Base-by-base conservation (phyloP, 2,113 vertebrate genomes). In the Xyrauchen texanus region DNA sequence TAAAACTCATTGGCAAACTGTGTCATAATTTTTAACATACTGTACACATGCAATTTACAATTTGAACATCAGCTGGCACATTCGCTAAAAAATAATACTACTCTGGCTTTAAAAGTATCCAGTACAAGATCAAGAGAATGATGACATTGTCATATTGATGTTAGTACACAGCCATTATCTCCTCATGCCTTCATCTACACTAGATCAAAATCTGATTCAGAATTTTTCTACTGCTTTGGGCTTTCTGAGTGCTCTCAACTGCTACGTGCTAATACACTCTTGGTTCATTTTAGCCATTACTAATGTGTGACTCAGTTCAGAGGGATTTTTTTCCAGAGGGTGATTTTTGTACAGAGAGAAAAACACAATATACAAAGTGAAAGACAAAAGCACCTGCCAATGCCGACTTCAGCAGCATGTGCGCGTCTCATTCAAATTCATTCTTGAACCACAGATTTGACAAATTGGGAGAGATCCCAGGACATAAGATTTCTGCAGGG, bases 1-100 rank as follows among this genome's bases (percentile, higher is more conserved):
- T 81, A 68, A 74, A 46, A 74, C 45, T 10, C 15, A 55, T 45
- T 57, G n/a, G 4, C n/a, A 72, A 72, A 60, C 44, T 21, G 4
- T 73, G 68, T 47, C 74, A 80, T 65, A 55, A 71, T 75, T 83
- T 70, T 8, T 64, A 81, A 81, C 68, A 81, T 74, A 83, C 64
- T 74, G 79, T 34, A 2, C 21, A 34, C 21, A 3, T 34, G 21
- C 21, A 34, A 34, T 34, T 34, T n/a, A 64, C 21, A 64, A 81
- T 74, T 58, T 65, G 21, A 72, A 72, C n/a, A 46, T 60, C 55
- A 47, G 58, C 42, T 60, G 69, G 53, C 55, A 72, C 42, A 58
- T 46, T 60, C 16, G 69, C 69, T 72, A n/a, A 34, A 3, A 34
- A 34, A 34, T 34, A 34, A 58, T 15, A 5, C 55, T 58, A 2